A percentile compares a stretch with the other conserved stretches of the same genome.
phyloP scores from a whole-genome alignment of 1,140 invertebrate genomes.

The Ceratina australensis region DNA sequence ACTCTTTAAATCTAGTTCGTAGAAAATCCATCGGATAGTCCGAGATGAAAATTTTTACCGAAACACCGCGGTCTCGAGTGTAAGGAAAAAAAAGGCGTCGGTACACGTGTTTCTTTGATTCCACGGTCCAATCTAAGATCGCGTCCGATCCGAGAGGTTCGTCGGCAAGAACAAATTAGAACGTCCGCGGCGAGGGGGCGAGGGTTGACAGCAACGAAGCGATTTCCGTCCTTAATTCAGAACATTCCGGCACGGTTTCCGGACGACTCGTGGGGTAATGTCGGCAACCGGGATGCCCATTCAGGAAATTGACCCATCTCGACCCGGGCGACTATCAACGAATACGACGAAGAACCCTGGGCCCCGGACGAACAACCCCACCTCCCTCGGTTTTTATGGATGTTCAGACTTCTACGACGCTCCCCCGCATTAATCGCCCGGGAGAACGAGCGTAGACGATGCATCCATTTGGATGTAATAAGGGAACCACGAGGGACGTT shows the following conservation, averaged over 20 bases:
- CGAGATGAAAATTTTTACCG: too few species aligned
- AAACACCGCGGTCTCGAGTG: neutral
- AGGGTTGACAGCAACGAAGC: slow-evolving; percentile 44
- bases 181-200: slow-evolving; percentile 16
- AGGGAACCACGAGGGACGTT: too few species aligned
- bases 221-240: slow-evolving; percentile 63
- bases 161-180: slow-evolving; percentile 52
- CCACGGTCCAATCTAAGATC: neutral
- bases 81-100: neutral
- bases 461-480: too few species aligned
- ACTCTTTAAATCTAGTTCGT: too few species aligned
- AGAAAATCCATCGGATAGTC: too few species aligned
- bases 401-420: neutral
- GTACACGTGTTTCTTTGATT: too few species aligned
- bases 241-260: slow-evolving; percentile 34
- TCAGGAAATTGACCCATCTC: slow-evolving; percentile 66
- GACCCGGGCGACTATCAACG: slow-evolving; percentile 38
- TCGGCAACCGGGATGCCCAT: slow-evolving; percentile 37
- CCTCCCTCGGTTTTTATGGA: slow-evolving; percentile 44
- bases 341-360: slow-evolving; percentile 38
- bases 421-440: too few species aligned
- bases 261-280: slow-evolving; percentile 45
- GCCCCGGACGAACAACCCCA: neutral
- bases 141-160: neutral
- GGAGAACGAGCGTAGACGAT: too few species aligned